These are phyloP conservation scores for Calyptomena viridis DNA, from an alignment of 2,113 vertebrate genomes.

Conservation along the genomic window DNA sequence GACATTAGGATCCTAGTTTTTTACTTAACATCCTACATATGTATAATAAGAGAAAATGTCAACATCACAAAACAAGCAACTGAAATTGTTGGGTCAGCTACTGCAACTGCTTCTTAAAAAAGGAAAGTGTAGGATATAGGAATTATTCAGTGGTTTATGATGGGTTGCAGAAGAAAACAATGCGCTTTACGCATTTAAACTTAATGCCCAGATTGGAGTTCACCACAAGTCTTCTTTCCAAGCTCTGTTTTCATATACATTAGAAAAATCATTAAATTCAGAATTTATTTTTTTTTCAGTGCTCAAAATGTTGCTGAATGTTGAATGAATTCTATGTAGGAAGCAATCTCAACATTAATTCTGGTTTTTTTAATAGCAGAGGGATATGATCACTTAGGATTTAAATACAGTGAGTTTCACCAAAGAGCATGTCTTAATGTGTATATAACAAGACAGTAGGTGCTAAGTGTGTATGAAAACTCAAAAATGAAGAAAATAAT, in stretches of 20 bases:
- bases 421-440: neutral
- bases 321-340: neutral
- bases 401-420: neutral
- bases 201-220: neutral
- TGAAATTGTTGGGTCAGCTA: neutral
- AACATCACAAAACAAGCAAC: neutral
- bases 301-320: neutral
- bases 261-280: neutral
- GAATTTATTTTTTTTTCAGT: neutral
- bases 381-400: neutral
- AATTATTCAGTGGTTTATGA: neutral
- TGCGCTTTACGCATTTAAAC: neutral
- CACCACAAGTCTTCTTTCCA: neutral
- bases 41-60: neutral
- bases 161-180: neutral
- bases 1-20: neutral
- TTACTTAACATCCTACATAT: neutral
- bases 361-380: neutral
- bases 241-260: neutral
- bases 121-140: neutral
- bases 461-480: neutral
- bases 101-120: neutral
- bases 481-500: neutral
- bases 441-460: neutral
- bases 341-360: neutral